These are phyloP conservation scores for Gastrophryne carolinensis DNA, from an alignment of 2,797 vertebrate genomes.

Conservation along the genomic window DNA sequence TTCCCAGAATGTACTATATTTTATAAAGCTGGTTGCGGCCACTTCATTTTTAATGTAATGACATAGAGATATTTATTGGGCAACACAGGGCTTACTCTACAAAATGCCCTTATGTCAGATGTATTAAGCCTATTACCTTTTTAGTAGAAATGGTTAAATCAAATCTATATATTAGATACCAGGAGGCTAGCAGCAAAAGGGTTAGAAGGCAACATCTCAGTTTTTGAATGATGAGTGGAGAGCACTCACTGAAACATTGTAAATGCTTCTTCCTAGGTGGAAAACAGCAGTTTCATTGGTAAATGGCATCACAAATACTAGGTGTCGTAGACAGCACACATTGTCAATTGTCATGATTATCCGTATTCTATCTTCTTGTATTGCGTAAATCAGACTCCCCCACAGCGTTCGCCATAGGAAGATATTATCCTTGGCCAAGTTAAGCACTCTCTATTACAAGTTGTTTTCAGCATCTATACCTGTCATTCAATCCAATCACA, in stretches of 20 bases:
- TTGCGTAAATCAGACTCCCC: not conserved
- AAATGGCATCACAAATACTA: constrained; percentile 1
- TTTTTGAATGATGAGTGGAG: not conserved
- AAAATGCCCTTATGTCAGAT: not conserved
- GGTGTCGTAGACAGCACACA: not conserved
- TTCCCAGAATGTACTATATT: too few relatives aligned
- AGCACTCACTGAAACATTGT: not conserved
- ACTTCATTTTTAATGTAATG: not conserved
- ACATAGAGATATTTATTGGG: not conserved
- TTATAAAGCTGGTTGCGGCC: too few relatives aligned
- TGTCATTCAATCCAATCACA: not conserved
- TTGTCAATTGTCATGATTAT: constrained; percentile 20
- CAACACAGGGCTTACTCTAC: not conserved
- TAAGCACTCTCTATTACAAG: not conserved
- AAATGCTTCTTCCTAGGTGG: not conserved
- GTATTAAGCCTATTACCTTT: not conserved
- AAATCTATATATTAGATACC: not conserved
- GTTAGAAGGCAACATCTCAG: not conserved
- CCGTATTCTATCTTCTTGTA: not conserved
- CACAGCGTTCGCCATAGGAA: not conserved
- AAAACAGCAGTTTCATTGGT: constrained; percentile 25
- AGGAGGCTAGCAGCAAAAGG: not conserved
- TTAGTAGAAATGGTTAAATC: not conserved
- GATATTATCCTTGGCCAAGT: not conserved
- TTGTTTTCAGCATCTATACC: not conserved